Conservation (phyloP, 2,113 vertebrate species). For the Centropristis striata region DNA sequence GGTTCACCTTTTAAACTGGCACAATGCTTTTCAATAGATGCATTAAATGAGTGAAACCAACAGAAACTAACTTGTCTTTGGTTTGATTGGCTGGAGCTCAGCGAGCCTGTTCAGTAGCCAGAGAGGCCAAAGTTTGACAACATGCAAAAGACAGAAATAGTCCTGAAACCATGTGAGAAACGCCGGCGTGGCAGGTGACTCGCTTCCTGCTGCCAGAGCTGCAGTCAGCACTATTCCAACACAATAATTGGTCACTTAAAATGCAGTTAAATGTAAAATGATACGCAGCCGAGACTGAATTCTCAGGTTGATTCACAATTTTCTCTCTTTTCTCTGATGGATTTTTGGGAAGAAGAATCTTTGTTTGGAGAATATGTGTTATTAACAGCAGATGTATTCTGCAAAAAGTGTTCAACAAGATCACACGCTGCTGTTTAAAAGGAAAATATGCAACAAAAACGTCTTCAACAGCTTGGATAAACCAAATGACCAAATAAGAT, state of each 20-base stretch:
- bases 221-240: conserved; percentile 11
- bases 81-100: conserved; percentile 37
- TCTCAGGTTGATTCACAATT: neutral
- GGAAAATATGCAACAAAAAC: too few species aligned
- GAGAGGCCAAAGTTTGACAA: neutral
- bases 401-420: too few species aligned
- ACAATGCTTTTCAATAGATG: neutral
- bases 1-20: neutral
- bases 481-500: too few species aligned
- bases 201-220: neutral
- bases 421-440: too few species aligned
- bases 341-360: neutral
- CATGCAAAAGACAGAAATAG: neutral
- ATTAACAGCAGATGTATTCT: neutral
- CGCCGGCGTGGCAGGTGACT: neutral
- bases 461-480: too few species aligned
- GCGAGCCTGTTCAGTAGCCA: neutral
- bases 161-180: neutral
- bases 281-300: neutral
- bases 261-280: neutral
- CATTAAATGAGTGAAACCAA: too few species aligned
- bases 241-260: neutral
- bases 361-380: neutral
- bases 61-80: too few species aligned
- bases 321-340: neutral